Base-by-base conservation (phyloP, 30 jellyfish, hydroid and myxozoan genomes). In the Turritopsis dohrnii region DNA sequence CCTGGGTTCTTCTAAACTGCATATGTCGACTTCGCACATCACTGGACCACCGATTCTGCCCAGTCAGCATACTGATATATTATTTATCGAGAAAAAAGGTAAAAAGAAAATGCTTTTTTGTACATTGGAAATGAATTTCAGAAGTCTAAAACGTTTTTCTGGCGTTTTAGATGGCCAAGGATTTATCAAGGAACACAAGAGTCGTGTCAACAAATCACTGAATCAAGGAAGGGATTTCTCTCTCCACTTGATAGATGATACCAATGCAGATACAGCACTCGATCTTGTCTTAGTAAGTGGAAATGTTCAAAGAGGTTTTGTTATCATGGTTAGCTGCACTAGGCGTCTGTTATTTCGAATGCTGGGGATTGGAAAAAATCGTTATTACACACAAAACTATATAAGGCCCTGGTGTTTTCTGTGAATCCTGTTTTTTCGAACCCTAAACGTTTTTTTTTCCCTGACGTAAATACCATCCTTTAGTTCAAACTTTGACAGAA, bases 61-160 rank as follows among this genome's bases (percentile, higher is more conserved):
- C 0, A 94, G 99, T 89, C 99, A 94, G 31, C 99, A 96, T 30
- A 85, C 81, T 29, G 94, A 94, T 80, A 79, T 88, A 52, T 80
- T 94, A 81, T 94, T 88, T 54, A 84, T 94, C 71, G 99, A 94
- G 74, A 94, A 94, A 74, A 81, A 89, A 85, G 96, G 99, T 88
- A 29, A 19, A 76, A 18, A 1, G 19, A 72, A 18, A 0, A 72
- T 72, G n/a, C n/a, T n/a, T n/a, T n/a, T n/a, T n/a, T n/a, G n/a
- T n/a, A n/a, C n/a, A n/a, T n/a, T n/a, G n/a, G n/a, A n/a, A n/a
- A n/a, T n/a, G n/a, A n/a, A n/a, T n/a, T n/a, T n/a, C n/a, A n/a
- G n/a, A n/a, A n/a, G n/a, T n/a, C n/a, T n/a, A n/a, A n/a, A n/a
- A n/a, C n/a, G n/a, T n/a, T n/a, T n/a, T n/a, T n/a, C n/a, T n/a